These are phyloP conservation scores for Lutraria rhynchaena DNA, from an alignment of 1,140 invertebrate genomes.

Conservation along the genomic window DNA sequence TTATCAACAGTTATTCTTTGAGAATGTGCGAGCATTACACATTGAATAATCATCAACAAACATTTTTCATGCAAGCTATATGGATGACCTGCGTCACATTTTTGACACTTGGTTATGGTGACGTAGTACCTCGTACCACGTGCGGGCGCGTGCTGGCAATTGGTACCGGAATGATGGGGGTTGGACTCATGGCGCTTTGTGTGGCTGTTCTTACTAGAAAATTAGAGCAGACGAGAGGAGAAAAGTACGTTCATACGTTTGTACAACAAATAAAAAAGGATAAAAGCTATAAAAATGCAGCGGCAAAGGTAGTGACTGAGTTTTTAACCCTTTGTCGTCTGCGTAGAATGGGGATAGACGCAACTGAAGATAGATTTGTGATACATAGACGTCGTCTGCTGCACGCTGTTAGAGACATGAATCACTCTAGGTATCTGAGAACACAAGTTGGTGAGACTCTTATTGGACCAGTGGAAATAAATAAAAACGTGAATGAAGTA, in stretches of 20 bases:
- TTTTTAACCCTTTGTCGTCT: constrained; percentile 70
- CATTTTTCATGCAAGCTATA: constrained; percentile 72
- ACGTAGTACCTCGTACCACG: constrained; percentile 78
- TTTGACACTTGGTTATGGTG: constrained; percentile 80
- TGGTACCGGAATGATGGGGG: constrained; percentile 78
- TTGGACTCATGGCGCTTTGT: constrained; percentile 79
- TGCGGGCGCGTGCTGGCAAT: constrained; percentile 79
- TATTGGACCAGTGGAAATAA: constrained; percentile 71
- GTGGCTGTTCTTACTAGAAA: constrained; percentile 81
- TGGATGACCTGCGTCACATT: constrained; percentile 81
- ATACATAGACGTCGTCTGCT: constrained; percentile 69
- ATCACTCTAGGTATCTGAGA: constrained; percentile 67
- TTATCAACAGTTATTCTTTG: constrained; percentile 77
- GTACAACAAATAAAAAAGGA: constrained; percentile 74
- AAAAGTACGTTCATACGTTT: constrained; percentile 79
- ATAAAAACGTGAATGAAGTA: constrained; percentile 68
- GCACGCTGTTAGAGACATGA: constrained; percentile 71
- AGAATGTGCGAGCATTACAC: constrained; percentile 74
- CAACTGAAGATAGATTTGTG: constrained; percentile 59
- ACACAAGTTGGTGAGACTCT: constrained; percentile 68
- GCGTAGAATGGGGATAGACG: constrained; percentile 56
- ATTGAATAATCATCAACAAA: constrained; percentile 55
- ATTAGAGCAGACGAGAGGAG: constrained; percentile 79
- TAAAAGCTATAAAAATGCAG: constrained; percentile 71
- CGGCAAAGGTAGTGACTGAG: constrained; percentile 75